These are phyloP conservation scores for Alosa alosa DNA, from an alignment of 2,113 vertebrate species.

Conservation along the genomic window DNA sequence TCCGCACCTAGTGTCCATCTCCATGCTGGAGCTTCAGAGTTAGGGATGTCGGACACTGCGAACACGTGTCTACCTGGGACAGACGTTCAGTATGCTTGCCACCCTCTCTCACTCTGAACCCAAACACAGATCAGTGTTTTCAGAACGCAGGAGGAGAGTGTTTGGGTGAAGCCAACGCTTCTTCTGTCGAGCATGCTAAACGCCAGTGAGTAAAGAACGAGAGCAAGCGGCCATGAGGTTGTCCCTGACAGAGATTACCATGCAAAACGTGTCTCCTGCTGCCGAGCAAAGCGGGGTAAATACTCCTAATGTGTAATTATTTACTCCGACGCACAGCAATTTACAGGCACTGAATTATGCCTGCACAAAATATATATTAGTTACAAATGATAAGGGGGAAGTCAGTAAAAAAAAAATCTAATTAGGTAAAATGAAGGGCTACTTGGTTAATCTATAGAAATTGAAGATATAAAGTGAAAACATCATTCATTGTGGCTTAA, in stretches of 20 bases:
- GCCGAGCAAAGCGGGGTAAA: slow-evolving; percentile 40
- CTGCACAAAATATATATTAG: neutral
- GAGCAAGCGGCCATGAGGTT: slow-evolving; percentile 21
- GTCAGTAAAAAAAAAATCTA: neutral
- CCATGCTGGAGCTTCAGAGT: neutral
- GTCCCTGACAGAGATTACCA: slow-evolving; percentile 59
- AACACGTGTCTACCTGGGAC: neutral
- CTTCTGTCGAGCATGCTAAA: slow-evolving; percentile 69
- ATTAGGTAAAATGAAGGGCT: neutral
- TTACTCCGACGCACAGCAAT: neutral
- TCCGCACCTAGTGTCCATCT: too few relatives aligned
- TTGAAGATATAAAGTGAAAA: neutral
- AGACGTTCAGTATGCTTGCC: neutral
- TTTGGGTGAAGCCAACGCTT: slow-evolving; percentile 74
- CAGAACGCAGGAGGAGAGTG: slow-evolving; percentile 55
- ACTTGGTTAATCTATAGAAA: slow-evolving; percentile 1
- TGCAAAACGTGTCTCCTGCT: slow-evolving; percentile 44
- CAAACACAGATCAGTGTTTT: slow-evolving; percentile 71
- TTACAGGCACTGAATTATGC: neutral
- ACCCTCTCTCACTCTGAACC: slow-evolving; percentile 26
- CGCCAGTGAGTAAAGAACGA: slow-evolving; percentile 29
- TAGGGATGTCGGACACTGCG: neutral
- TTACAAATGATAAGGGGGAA: neutral
- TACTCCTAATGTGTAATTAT: slow-evolving; percentile 22
- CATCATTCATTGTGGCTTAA: neutral